Evolutionary conservation across 2,888 invertebrate species (phyloP), one percentile per base, ranked within the genome.

Genomic region (Teleogryllus oceanicus): DNA sequence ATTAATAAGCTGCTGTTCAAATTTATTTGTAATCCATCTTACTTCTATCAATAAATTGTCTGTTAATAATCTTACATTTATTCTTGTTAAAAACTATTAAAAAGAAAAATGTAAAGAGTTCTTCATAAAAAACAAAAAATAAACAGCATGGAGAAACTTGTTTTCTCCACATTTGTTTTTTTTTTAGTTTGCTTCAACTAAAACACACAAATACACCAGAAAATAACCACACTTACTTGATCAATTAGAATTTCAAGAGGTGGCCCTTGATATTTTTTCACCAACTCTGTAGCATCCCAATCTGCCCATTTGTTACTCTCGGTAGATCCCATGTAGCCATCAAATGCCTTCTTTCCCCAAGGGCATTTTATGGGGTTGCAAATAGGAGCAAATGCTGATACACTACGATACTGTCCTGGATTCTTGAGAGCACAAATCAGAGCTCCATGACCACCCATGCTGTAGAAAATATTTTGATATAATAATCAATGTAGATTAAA

Each of bases 391-490:
- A 99, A 98, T 10, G 96, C 97, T 82, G 98, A 97, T 0, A 97
- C 96, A 12, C 94, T 92, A 85, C 92, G 92, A 87, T 94, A 99
- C 80, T 93, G 88, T 18, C 94, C 95, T 13, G 98, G 98, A 87
- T 96, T 97, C 87, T 96, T 95, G 75, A 99, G 87, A 10, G 95
- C 94, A 85, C 94, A 94, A 79, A 97, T 92, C 77, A 99, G 87
- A 20, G 98, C 98, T 50, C 99, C 99, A 88, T 99, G 98, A 49
- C 99, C 99, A 81, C 99, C 99, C 99, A 99, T 99, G 85, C 98
- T 97, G 86, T 77, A 90, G 89, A 83, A 76, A 37, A 76, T 76
- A 24, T 20, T 21, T 76, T 76, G 24, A 76, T 76, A 13, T 24
- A 21, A 11, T 10, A 13, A 2, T 37, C 21, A 18, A 20, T 76